Evolutionary conservation across 2,888 invertebrate species (phyloP).

Genomic region (Euproctis similis): DNA sequence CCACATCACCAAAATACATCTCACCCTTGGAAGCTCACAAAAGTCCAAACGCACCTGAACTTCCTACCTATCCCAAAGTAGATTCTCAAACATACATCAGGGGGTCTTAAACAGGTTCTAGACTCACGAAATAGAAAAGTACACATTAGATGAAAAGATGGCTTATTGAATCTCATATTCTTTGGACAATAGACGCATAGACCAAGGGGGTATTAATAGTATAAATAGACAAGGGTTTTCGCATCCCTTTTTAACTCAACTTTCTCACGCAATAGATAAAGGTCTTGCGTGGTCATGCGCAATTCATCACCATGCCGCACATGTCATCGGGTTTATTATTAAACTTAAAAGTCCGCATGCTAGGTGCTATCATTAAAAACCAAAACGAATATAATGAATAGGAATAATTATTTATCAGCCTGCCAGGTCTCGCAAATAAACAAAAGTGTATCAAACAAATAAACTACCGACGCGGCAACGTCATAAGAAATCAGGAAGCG

Average conservation of each 20-base stretch:
- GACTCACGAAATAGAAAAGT: slow-evolving; percentile 51
- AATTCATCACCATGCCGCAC: slow-evolving; percentile 12
- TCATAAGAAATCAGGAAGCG: slow-evolving; percentile 35
- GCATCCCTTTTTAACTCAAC: slow-evolving; percentile 37
- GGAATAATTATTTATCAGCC: too few relatives aligned
- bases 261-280: slow-evolving; percentile 53
- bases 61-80: too few relatives aligned
- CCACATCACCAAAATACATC: slow-evolving; percentile 1
- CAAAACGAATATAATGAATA: too few relatives aligned
- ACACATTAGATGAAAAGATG: slow-evolving; percentile 43
- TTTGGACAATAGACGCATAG: slow-evolving; percentile 32
- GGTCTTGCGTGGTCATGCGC: slow-evolving; percentile 20
- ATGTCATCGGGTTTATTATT: slow-evolving; percentile 3
- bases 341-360: too few relatives aligned
- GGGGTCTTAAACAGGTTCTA: slow-evolving; percentile 57
- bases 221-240: slow-evolving; percentile 1
- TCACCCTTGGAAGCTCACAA: slow-evolving; percentile 16
- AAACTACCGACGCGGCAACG: too few relatives aligned
- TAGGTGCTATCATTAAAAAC: too few relatives aligned
- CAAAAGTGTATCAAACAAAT: too few relatives aligned
- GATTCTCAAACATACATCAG: slow-evolving; percentile 22
- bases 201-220: slow-evolving; percentile 23
- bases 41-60: slow-evolving; percentile 39
- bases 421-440: too few relatives aligned
- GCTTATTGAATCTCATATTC: slow-evolving; percentile 26